phyloP scores from a whole-genome alignment of 2,113 vertebrate genomes.

The Hippocampus zosterae region DNA sequence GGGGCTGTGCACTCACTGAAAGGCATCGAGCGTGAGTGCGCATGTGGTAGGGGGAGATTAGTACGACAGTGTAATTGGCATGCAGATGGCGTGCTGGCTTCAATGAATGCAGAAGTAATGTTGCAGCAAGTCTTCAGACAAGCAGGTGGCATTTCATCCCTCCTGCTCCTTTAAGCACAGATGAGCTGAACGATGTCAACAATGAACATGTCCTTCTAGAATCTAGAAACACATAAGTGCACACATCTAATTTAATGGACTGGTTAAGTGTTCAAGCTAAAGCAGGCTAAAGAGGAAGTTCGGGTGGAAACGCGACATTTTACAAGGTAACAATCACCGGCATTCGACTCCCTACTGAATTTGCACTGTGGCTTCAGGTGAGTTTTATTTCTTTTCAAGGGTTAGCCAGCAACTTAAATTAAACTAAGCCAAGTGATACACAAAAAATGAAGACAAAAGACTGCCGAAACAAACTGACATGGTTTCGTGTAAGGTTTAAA shows the following conservation, averaged over 20 bases:
- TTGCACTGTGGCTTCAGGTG: conserved; percentile 28
- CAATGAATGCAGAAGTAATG: conserved; percentile 76
- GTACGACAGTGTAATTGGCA: conserved; percentile 75
- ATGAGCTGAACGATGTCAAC: conserved; percentile 76
- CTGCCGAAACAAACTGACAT: too few relatives aligned
- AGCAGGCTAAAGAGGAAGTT: conserved; percentile 18
- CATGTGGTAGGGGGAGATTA: conserved; percentile 47
- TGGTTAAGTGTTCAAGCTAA: conserved; percentile 8
- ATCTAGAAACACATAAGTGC: conserved; percentile 8
- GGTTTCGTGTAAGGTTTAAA: too few relatives aligned
- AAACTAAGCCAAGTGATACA: too few relatives aligned
- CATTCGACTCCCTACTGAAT: conserved; percentile 28
- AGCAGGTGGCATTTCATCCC: conserved; percentile 83
- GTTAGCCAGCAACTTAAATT: not conserved
- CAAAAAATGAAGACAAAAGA: not conserved
- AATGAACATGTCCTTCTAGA: conserved; percentile 2
- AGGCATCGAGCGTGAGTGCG: conserved; percentile 30
- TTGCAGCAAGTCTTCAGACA: conserved; percentile 78
- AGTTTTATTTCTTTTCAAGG: conserved; percentile 32
- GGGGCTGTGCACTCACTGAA: conserved; percentile 28
- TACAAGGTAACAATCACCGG: conserved; percentile 16
- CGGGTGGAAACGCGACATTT: conserved; percentile 37
- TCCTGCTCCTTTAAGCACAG: conserved; percentile 70
- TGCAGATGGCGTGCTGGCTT: conserved; percentile 72
- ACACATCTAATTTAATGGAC: conserved; percentile 8